Base-by-base conservation (phyloP, 2,888 invertebrate genomes). In the Cylloceria caligata region DNA sequence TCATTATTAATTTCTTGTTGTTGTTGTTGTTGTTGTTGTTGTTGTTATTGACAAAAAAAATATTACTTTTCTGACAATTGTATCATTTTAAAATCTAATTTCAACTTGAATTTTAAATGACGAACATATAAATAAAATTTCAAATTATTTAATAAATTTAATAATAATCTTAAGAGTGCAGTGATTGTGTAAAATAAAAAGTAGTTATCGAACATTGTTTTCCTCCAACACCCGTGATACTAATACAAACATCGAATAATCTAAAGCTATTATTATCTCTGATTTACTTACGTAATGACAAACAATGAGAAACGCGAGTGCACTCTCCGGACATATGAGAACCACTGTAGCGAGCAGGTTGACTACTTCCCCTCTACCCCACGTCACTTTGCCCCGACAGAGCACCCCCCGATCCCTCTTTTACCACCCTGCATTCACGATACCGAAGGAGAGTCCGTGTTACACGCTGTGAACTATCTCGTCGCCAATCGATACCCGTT, bases 271-370 rank as follows among this genome's bases (percentile, higher is more conserved):
- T 39, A 52, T 64, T 55, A 64, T 73, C 64, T 11, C 24, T 6
- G 34, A 30, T 9, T 67, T 67, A 27, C 64, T 87, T 86, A 85
- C 76, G 85, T 84, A 87, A 86, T 83, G 62, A 86, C 84, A 85
- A 86, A 81, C 55, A 72, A 78, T 78, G 36, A 67, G 36, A 72
- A 81, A 76, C 64, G 24, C 55, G 47, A 75, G 72, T 67, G 77
- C 84, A 83, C 30, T 42, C 9, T n/a, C 13, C 42, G 80, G 21
- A 19, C 6, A 60, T 84, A 86, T 91, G 90, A 91, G 90, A 90
- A 87, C 87, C 91, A 84, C 92, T 91, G 91, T 52, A 57, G 75
- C 87, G 88, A 90, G 90, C 91, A 91, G 91, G 90, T 92, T 90
- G 90, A 91, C 90, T 91, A 87, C 86, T 74, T 65, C 77, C 73